phyloP scores from a whole-genome alignment of 1,140 invertebrate species.

The Anthonomus grandis region DNA sequence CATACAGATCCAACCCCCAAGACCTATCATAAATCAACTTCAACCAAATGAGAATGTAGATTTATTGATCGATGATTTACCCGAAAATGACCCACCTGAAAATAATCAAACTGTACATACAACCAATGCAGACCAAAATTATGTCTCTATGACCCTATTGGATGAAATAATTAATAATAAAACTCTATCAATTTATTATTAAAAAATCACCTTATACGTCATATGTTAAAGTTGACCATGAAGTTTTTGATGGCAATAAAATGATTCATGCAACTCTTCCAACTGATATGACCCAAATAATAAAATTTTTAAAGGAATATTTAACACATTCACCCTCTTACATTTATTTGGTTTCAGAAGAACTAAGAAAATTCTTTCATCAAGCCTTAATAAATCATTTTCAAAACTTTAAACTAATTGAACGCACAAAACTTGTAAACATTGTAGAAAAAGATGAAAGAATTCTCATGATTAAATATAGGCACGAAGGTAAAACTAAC shows the following conservation, averaged over 20 bases:
- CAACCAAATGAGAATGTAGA: background rate
- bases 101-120: background rate
- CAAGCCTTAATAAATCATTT: background rate
- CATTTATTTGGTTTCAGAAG: constrained; percentile 11
- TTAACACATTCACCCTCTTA: background rate
- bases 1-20: too few relatives aligned
- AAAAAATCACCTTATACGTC: constrained; percentile 7
- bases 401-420: constrained; percentile 3
- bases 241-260: constrained; percentile 9
- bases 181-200: constrained; percentile 10
- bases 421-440: background rate
- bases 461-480: constrained; percentile 4
- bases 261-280: constrained; percentile 12
- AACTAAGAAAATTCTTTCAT: constrained; percentile 7
- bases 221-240: constrained; percentile 4
- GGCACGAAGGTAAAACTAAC: constrained; percentile 20
- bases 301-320: constrained; percentile 1
- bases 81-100: too few relatives aligned
- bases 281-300: background rate
- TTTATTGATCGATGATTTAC: background rate
- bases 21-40: constrained; percentile 7
- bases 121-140: background rate
- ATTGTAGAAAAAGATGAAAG: background rate
- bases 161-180: constrained; percentile 15
- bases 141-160: background rate